Conservation (phyloP, 2,113 vertebrate species). For the Xyrauchen texanus region DNA sequence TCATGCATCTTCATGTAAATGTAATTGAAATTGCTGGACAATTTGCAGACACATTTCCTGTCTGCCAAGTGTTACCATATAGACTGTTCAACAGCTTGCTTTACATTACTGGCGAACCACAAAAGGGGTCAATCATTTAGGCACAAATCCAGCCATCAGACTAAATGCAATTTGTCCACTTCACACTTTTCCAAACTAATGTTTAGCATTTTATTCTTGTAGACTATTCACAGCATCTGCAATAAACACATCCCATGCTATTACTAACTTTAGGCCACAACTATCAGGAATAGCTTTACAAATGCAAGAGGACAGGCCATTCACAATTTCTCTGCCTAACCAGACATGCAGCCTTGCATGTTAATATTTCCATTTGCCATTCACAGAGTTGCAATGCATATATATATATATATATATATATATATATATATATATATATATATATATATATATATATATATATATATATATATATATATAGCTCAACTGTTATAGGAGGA, state of each 20-base stretch:
- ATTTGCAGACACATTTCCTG: not conserved
- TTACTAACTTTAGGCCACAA: constrained; percentile 39
- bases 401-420: too few relatives aligned
- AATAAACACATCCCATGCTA: constrained; percentile 4
- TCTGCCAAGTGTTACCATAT: constrained; percentile 40
- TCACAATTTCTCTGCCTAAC: constrained; percentile 7
- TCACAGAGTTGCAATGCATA: not conserved
- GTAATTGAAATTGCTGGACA: not conserved
- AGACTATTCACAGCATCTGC: not conserved
- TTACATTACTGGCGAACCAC: constrained; percentile 46
- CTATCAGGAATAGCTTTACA: not conserved
- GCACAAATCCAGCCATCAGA: constrained; percentile 45
- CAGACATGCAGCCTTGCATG: not conserved
- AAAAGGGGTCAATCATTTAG: constrained; percentile 45
- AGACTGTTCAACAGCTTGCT: constrained; percentile 41
- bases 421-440: too few relatives aligned
- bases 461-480: too few relatives aligned
- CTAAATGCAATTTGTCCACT: constrained; percentile 18
- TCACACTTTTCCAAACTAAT: constrained; percentile 17
- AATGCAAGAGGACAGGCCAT: constrained; percentile 22
- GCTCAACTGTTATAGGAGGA: not conserved
- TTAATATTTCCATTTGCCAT: not conserved
- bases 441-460: too few relatives aligned
- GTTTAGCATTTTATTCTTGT: constrained; percentile 15
- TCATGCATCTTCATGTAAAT: not conserved